Conservation (phyloP, 2,113 vertebrate species). For the Sylvia atricapilla region DNA sequence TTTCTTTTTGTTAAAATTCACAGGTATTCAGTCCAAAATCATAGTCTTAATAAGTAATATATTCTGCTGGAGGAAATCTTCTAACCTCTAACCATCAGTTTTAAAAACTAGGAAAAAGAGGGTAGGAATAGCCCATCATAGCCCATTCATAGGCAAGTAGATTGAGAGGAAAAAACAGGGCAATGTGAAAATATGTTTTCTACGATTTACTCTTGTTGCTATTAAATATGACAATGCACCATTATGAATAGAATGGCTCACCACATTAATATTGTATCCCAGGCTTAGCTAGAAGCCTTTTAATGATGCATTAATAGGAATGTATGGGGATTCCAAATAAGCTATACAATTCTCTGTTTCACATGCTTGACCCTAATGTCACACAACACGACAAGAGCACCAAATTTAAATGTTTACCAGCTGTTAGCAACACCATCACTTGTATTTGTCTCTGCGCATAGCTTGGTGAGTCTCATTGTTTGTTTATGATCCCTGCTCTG, state of each 20-base stretch:
- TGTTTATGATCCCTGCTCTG: conserved; percentile 16
- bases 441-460: background rate
- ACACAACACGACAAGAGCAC: background rate
- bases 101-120: background rate
- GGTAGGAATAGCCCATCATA: background rate
- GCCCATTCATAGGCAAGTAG: background rate
- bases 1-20: background rate
- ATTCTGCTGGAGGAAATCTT: background rate
- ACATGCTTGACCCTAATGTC: background rate
- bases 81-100: background rate
- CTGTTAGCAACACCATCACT: background rate
- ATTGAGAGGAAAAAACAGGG: background rate
- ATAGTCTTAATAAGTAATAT: background rate
- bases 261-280: background rate
- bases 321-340: background rate
- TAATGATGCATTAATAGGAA: background rate
- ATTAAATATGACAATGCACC: conserved; percentile 8
- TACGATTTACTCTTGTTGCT: background rate
- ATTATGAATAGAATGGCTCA: background rate
- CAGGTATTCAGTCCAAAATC: background rate
- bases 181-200: background rate
- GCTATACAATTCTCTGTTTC: background rate
- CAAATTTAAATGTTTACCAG: background rate
- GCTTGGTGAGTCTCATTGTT: background rate
- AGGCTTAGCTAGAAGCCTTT: background rate